Base-by-base conservation (phyloP, 2,797 vertebrate genomes). In the Lemur catta region DNA sequence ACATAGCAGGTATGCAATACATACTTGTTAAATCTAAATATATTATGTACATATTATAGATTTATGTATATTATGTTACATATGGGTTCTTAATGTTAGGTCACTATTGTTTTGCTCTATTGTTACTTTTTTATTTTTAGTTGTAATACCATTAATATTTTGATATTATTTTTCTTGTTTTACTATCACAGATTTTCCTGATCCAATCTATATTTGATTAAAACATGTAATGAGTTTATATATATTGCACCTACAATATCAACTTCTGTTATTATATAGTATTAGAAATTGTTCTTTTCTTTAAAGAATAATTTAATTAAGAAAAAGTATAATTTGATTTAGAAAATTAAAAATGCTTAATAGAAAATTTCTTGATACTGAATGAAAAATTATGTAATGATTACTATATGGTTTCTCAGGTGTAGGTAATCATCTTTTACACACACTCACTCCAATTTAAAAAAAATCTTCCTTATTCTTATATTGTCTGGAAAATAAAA, bases 121-220 rank as follows among this genome's bases (percentile, higher is more conserved):
- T 63, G 2, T 78, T 84, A 55, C 33, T 57, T 82, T 65, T 74
- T 67, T 57, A 10, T 41, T 30, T 55, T 55, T 26, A 43, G 14
- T 48, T 57, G 28, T 65, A 76, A 17, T 74, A n/a, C 3, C 65
- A 15, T 82, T 59, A 59, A 59, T 59, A 59, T 87, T 81, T 75
- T 30, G 8, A 41, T 80, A 80, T 35, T 59, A 30, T 41, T 67
- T 94, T 91, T 79, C 1, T 90, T 94, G 9, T 84, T 91, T 84
- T 46, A 7, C 33, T 18, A 52, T 96, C 71, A 84, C 26, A 92
- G 46, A 35, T 50, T 95, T 79, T 95, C 46, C 84, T 97, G 13
- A 71, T 46, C 35, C 50, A 86, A 46, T 59, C 1, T 67, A 48
- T 50, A 61, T 81, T 84, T 95, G 87, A 84, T 80, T 74, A 43